Base-by-base conservation (phyloP, 30 jellyfish, hydroid and myxozoan species). In the Sanderia malayensis region DNA sequence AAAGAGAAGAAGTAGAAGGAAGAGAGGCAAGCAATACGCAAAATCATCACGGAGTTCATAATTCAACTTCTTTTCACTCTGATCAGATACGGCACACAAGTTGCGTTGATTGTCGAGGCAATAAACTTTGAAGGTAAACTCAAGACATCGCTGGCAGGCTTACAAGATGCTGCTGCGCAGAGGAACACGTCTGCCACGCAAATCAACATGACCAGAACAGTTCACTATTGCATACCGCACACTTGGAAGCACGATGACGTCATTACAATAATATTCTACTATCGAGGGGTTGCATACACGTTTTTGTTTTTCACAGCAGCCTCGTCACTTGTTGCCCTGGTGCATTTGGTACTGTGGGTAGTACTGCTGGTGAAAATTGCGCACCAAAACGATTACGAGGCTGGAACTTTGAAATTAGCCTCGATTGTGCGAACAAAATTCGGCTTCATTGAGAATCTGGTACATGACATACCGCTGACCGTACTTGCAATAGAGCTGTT, bases 381-480 rank as follows among this genome's bases (percentile, higher is more conserved):
- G 4, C 57, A 57, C 31, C 74, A 63, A 0, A 32, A 63, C 7
- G 81, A 65, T 0, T 78, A 77, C 31, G 76, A 78, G 15, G 49
- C 53, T 1, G 57, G 30, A 4, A 77, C 80, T 4, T 46, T 26
- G 34, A 63, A 30, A 1, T 52, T 63, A 7, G 81, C 74, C 18
- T 15, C 27, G 31, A 27, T 47, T 8, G 59, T 78, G 21, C 73
- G 89, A 25, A 2, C 55, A 1, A 78, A 67, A 20, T 8, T 78
- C 30, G 80, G 89, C 25, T 78, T 78, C 55, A 32, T 78, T 2
- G 81, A 78, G 21, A 78, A 52, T 30, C 34, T 78, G 26, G 67
- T 67, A 25, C 89, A 78, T 33, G 89, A 78, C 63, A 67, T 67
- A 55, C 89, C 89, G 25, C 44, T 78, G 25, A 31, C 89, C 20